phyloP scores from a whole-genome alignment of 2,888 invertebrate species.

The Drosophila kokeensis region DNA sequence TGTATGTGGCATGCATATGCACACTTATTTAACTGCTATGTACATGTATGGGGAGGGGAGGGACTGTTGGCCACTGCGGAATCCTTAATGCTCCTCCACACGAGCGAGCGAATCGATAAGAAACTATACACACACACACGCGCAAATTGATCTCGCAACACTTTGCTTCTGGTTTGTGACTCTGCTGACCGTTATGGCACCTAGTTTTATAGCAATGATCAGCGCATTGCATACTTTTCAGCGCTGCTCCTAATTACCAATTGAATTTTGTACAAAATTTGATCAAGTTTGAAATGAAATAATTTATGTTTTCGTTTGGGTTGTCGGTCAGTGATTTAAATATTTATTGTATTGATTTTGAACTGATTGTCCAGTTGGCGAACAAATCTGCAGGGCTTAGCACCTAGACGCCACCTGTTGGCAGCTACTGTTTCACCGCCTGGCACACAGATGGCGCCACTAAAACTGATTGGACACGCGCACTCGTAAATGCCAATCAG shows the following conservation, averaged over 20 bases:
- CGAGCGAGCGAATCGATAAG: background rate
- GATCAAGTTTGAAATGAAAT: background rate
- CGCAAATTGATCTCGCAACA: constrained; percentile 21
- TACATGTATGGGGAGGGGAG: constrained; percentile 40
- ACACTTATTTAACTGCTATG: constrained; percentile 25
- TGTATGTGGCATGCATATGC: constrained; percentile 18
- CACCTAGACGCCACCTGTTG: constrained; percentile 65
- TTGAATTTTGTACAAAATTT: background rate
- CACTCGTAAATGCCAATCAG: constrained; percentile 79
- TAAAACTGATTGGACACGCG: constrained; percentile 68
- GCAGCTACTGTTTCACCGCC: constrained; percentile 39
- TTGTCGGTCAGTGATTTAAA: background rate
- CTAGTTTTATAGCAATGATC: constrained; percentile 50
- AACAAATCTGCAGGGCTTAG: background rate
- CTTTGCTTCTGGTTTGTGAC: constrained; percentile 20
- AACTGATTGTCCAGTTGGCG: constrained; percentile 10
- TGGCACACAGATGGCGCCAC: constrained; percentile 64
- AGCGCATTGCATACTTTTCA: constrained; percentile 54
- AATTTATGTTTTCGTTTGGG: background rate
- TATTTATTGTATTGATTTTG: background rate
- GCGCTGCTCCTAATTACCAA: constrained; percentile 9
- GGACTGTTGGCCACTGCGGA: constrained; percentile 34
- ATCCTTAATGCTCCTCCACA: background rate
- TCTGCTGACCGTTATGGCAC: constrained; percentile 31
- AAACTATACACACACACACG: constrained; percentile 18